Percentiles rank a stretch among this genome's conserved stretches.
Evolutionary conservation across 2,797 vertebrate genomes (phyloP).

Genomic region (Microtus obscurus): DNA sequence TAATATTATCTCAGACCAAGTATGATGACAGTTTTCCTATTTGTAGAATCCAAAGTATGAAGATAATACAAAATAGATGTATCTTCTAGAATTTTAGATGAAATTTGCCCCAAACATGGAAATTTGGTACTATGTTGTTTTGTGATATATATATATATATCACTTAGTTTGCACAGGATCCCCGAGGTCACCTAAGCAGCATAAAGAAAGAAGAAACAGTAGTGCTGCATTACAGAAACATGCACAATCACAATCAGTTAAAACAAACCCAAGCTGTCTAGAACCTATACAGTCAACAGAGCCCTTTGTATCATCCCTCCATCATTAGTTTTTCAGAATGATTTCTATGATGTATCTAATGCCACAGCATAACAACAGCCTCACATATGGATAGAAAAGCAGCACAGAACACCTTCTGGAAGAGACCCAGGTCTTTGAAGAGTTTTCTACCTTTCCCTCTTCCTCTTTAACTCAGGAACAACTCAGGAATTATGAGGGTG

Average conservation of each 20-base stretch:
- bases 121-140: not conserved
- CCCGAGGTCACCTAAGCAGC: not conserved
- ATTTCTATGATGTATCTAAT: not conserved
- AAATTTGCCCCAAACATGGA: not conserved
- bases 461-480: not conserved
- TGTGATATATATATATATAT: not conserved
- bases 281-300: no score
- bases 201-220: not conserved
- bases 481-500: not conserved
- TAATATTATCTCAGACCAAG: not conserved
- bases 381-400: not conserved
- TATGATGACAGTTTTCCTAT: not conserved
- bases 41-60: not conserved
- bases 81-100: slow-evolving; percentile 44
- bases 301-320: not conserved
- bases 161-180: not conserved
- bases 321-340: not conserved
- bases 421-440: not conserved
- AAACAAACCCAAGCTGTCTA: not conserved
- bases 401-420: not conserved
- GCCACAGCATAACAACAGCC: not conserved
- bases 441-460: not conserved
- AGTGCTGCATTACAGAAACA: not conserved
- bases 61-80: not conserved
- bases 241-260: no score